Evolutionary conservation across 2,888 invertebrate species (phyloP).

Genomic region (Caenorhabditis sp.): DNA sequence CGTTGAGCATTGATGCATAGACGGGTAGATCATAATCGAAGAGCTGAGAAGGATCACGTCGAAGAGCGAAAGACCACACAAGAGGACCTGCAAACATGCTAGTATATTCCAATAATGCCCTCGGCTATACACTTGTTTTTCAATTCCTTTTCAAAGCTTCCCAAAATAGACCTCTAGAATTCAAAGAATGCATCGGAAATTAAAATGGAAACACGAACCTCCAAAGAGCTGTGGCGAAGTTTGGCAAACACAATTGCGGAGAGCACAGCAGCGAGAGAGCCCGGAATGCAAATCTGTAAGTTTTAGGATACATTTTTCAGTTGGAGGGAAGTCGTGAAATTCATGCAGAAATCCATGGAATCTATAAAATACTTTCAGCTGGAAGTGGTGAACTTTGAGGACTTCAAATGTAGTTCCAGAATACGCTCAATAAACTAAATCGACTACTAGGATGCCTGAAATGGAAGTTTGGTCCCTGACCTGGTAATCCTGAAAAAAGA

Average conservation of each 20-base stretch:
- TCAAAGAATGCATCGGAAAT: conserved; percentile 15
- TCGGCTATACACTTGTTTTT: no score
- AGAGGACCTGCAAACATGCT: conserved; percentile 59
- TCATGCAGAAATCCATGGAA: no score
- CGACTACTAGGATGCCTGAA: no score
- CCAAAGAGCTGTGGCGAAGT: conserved; percentile 61
- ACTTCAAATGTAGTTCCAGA: no score
- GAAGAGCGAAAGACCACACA: conserved; percentile 68
- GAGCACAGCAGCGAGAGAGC: conserved; percentile 63
- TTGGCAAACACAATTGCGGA: conserved; percentile 67
- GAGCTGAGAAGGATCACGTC: conserved; percentile 66
- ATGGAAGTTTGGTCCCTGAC: no score
- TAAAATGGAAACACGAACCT: conserved; percentile 37
- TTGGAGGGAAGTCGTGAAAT: no score
- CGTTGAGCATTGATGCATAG: conserved; percentile 65
- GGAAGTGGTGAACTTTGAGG: no score
- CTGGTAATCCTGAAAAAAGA: no score
- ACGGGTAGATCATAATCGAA: conserved; percentile 70
- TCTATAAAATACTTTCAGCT: no score
- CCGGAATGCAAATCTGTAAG: conserved; percentile 71
- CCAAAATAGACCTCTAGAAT: no score
- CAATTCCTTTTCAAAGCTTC: not conserved
- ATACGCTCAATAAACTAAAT: no score
- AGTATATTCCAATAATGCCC: not conserved
- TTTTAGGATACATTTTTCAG: no score